phyloP scores from a whole-genome alignment of 2,888 invertebrate genomes.

The Ischnus inquisitorius region DNA sequence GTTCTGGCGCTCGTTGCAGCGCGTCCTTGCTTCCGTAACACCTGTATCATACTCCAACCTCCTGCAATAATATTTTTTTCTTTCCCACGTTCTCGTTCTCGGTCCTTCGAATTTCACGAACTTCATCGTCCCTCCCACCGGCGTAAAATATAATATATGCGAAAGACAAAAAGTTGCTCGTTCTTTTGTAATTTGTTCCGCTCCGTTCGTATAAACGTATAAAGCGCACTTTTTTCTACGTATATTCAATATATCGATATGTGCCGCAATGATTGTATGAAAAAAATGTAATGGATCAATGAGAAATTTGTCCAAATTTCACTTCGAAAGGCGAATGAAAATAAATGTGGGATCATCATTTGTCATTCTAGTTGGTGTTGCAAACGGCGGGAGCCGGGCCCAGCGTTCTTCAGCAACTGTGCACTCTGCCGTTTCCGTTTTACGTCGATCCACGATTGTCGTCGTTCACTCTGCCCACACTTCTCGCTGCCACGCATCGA shows the following conservation, averaged over 20 bases:
- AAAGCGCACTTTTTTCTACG: too few relatives aligned
- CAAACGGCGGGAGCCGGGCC: conserved; percentile 91
- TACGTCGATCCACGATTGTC: conserved; percentile 92
- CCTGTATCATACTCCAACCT: conserved; percentile 71
- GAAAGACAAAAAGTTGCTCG: too few relatives aligned
- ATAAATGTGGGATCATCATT: conserved; percentile 36
- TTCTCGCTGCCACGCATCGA: conserved; percentile 90
- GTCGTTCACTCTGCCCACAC: conserved; percentile 91
- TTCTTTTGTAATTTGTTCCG: too few relatives aligned
- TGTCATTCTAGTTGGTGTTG: conserved; percentile 88
- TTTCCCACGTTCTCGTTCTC: conserved; percentile 47
- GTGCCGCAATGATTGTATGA: not conserved
- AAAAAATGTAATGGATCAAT: conserved; percentile 1
- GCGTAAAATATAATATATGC: not conserved
- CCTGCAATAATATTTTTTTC: conserved; percentile 68
- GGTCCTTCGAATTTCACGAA: not conserved
- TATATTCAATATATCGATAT: not conserved
- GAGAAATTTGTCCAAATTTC: not conserved
- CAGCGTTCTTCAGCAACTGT: conserved; percentile 94
- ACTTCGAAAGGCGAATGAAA: not conserved
- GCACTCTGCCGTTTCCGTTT: conserved; percentile 94
- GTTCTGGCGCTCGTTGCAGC: conserved; percentile 66
- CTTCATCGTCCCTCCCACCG: not conserved
- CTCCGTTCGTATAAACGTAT: too few relatives aligned
- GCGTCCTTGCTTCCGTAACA: conserved; percentile 74